Base-by-base conservation (phyloP, 2,888 invertebrate genomes). In the Lithophane semibrunnea region DNA sequence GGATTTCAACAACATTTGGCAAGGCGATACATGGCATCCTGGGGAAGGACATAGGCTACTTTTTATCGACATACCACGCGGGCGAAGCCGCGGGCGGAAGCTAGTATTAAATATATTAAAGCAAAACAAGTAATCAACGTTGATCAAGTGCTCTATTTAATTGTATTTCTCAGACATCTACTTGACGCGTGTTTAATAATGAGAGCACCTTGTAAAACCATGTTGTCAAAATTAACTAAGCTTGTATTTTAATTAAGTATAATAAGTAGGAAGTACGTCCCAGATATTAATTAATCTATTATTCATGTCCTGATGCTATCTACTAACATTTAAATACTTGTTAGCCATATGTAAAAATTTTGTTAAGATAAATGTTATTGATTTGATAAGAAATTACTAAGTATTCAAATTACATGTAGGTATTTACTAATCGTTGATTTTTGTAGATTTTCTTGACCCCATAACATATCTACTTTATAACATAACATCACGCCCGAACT, bases 241-340 rank as follows among this genome's bases (percentile, higher is more conserved):
- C 78, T 44, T 83, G 83, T 83, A 52, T 52, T 61, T 69, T 47
- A 80, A 74, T 54, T 66, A 44, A 56, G 13, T 29, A 13, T 21
- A 64, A 29, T 47, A 79, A n/a, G 44, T 42, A 78, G 83, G 84
- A 83, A 80, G 52, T 72, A 12, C 37, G 29, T 58, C 58, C 42
- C 37, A 64, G 18, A 60, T 37, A 24, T 72, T 54, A 56, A 60
- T 68, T 79, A 80, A 80, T 80, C 52, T 42, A 79, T 54, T 63
- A 79, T 83, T 63, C 73, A 79, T 80, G 80, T 80, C n/a, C n/a
- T 13, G 42, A 61, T 71, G 52, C 21, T 61, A 84, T 82, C 84
- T 58, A 52, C 13, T 52, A 37, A 70, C 69, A 80, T 70, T 91
- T 60, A 78, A 18, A 73, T 75, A 64, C 54, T 65, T 72, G 75